A percentile compares a stretch with the other conserved stretches of the same genome.
phyloP scores from a whole-genome alignment of 1,140 invertebrate genomes.

The Cydia amplana region DNA sequence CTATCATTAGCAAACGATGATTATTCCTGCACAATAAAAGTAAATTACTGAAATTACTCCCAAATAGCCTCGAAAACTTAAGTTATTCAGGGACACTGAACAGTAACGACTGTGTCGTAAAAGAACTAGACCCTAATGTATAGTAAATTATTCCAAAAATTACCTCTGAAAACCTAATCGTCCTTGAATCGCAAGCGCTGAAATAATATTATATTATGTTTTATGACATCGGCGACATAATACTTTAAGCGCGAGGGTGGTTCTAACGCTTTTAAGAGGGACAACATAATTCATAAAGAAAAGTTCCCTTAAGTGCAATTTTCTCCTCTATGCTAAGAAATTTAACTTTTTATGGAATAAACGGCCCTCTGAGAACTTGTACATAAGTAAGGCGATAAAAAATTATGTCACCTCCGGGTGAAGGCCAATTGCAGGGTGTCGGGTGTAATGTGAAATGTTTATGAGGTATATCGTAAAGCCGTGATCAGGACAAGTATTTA shows the following conservation, averaged over 20 bases:
- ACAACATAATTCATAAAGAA: constrained; percentile 24
- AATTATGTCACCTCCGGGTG: constrained; percentile 5
- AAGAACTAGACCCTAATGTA: background rate
- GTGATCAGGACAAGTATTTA: background rate
- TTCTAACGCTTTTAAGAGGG: background rate
- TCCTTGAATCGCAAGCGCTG: background rate
- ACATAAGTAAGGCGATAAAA: constrained; percentile 5
- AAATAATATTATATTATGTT: constrained; percentile 12
- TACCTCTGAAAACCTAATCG: background rate
- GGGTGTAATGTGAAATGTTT: background rate
- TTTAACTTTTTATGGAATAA: constrained; percentile 27
- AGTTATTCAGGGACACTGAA: background rate
- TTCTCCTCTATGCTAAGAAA: constrained; percentile 21
- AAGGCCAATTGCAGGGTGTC: constrained; percentile 23
- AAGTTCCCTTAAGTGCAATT: constrained; percentile 29
- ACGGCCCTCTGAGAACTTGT: background rate
- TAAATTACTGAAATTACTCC: background rate
- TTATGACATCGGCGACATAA: constrained; percentile 4
- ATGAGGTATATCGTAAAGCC: constrained; percentile 13
- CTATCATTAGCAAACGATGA: background rate
- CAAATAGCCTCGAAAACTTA: background rate
- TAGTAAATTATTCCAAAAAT: background rate
- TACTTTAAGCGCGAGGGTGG: background rate
- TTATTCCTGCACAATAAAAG: background rate
- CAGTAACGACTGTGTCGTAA: background rate